A percentile compares a stretch with the other conserved stretches of the same genome.
Conservation (phyloP, 30 jellyfish, hydroid and myxozoan genomes). For the Sanderia malayensis region DNA sequence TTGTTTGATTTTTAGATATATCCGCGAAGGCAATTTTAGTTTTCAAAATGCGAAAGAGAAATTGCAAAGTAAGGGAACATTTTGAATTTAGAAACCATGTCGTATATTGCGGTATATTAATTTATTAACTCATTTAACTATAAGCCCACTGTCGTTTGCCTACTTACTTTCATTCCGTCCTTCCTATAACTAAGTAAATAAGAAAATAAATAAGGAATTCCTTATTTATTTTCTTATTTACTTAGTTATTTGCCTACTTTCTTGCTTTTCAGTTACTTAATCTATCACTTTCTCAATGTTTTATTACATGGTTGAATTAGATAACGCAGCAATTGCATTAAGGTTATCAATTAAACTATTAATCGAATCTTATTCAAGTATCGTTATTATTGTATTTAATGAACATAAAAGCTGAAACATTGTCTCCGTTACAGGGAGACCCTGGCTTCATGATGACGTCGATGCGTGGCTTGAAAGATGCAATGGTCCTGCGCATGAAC, state of each 20-base stretch:
- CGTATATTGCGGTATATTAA: neutral
- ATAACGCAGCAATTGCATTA: too few species aligned
- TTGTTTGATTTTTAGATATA: slow-evolving; percentile 41
- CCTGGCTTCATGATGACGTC: slow-evolving; percentile 77
- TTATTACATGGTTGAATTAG: too few species aligned
- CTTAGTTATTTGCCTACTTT: neutral
- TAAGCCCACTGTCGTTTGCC: neutral
- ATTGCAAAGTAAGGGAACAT: slow-evolving; percentile 42
- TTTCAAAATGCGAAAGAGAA: slow-evolving; percentile 58
- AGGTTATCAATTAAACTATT: too few species aligned
- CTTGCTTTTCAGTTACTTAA: neutral
- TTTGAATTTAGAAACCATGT: neutral
- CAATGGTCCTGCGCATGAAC: slow-evolving; percentile 55
- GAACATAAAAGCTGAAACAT: neutral
- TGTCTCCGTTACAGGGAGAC: slow-evolving; percentile 52
- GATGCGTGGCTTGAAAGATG: slow-evolving; percentile 68
- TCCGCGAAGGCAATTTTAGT: slow-evolving; percentile 31
- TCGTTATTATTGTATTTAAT: neutral
- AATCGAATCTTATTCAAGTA: neutral
- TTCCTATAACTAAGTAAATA: neutral
- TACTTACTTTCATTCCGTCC: neutral
- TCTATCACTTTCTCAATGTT: neutral
- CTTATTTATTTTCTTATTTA: too few species aligned
- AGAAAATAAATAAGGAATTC: too few species aligned
- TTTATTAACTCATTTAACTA: too few species aligned